These are phyloP conservation scores for Portevinia maculata DNA, from an alignment of 2,888 invertebrate genomes.

Conservation along the genomic window DNA sequence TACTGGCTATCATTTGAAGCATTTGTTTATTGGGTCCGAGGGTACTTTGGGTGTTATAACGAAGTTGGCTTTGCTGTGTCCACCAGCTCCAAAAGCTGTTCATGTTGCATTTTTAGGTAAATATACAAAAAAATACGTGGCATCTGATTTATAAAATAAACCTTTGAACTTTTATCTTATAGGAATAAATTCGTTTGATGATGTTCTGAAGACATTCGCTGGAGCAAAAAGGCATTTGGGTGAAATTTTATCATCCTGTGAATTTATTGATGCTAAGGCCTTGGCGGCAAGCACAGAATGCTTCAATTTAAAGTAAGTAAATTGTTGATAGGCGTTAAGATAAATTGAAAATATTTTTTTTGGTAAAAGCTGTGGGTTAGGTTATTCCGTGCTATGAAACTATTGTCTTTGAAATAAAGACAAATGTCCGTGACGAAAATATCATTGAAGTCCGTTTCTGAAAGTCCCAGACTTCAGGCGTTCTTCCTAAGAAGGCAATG, in stretches of 20 bases:
- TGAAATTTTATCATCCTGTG: constrained; percentile 97
- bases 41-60: constrained; percentile 98
- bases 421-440: too few species aligned
- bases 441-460: too few species aligned
- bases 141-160: not conserved
- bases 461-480: too few species aligned
- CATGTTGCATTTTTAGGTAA: constrained; percentile 95
- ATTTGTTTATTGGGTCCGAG: constrained; percentile 98
- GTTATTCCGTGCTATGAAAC: too few species aligned
- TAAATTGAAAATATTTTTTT: not conserved
- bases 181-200: constrained; percentile 90
- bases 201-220: constrained; percentile 89
- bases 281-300: constrained; percentile 87
- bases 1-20: constrained; percentile 98
- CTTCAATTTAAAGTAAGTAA: constrained; percentile 84
- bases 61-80: constrained; percentile 95
- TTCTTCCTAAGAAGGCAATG: too few species aligned
- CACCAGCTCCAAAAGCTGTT: constrained; percentile 90
- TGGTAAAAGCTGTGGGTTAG: too few species aligned
- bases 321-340: not conserved
- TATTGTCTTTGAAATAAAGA: too few species aligned
- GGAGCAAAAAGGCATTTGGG: constrained; percentile 87
- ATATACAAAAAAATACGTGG: not conserved
- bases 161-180: not conserved
- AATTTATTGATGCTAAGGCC: constrained; percentile 93